Evolutionary conservation across 2,797 vertebrate genomes (phyloP).

Genomic region (Meriones psammophilus): DNA sequence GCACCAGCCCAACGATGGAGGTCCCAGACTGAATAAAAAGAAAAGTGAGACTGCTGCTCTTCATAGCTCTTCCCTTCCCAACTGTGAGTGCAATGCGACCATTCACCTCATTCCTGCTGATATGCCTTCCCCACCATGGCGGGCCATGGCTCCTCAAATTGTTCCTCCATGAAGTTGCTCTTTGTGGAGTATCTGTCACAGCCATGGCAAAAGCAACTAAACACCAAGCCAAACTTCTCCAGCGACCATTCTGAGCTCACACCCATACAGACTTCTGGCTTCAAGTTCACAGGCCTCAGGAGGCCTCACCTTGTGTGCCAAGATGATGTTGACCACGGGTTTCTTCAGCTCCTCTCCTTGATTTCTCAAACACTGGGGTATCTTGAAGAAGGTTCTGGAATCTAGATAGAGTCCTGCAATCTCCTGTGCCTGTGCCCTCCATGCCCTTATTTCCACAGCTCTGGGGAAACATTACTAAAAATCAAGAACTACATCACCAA

Average conservation of each 20-base stretch:
- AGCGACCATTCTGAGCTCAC: background rate
- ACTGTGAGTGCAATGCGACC: background rate
- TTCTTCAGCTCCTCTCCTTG: background rate
- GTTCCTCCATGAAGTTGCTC: background rate
- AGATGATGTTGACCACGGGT: background rate
- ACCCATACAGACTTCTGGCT: no score
- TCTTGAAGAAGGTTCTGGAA: slow-evolving; percentile 10
- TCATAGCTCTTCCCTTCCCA: background rate
- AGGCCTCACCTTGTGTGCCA: background rate
- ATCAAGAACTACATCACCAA: background rate
- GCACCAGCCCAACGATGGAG: background rate
- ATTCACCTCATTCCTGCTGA: background rate
- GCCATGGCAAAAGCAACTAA: background rate
- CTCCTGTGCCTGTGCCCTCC: background rate
- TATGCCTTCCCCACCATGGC: background rate
- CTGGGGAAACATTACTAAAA: background rate
- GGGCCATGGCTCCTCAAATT: background rate
- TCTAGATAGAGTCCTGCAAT: background rate
- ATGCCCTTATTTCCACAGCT: background rate
- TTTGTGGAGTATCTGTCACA: background rate
- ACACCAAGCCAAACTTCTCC: background rate
- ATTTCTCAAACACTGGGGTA: background rate
- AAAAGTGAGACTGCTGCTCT: background rate
- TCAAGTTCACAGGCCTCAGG: background rate
- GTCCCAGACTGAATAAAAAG: background rate